Conservation (phyloP, 2,113 vertebrate species). For the Halichoerus grypus region DNA sequence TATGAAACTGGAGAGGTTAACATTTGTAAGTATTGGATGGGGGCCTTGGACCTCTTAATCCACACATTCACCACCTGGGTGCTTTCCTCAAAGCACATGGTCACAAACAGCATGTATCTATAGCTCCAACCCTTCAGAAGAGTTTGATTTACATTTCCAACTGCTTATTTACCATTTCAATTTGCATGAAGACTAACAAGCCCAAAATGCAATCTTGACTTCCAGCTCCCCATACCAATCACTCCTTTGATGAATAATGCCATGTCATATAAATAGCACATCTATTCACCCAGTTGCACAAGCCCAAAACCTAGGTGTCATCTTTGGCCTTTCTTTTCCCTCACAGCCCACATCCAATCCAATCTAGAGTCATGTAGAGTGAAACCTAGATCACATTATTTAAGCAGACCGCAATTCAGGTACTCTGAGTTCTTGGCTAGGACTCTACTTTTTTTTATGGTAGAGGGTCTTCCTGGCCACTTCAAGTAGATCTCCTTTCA, state of each 20-base stretch:
- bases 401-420: neutral
- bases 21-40: rapidly evolving
- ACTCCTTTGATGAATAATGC: neutral
- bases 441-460: neutral
- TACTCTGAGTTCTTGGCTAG: neutral
- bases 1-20: neutral
- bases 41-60: neutral
- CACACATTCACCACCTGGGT: rapidly evolving
- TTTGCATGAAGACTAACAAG: neutral
- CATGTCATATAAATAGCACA: neutral
- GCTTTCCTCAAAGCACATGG: neutral
- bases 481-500: neutral
- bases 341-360: neutral
- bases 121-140: neutral
- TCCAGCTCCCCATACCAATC: neutral
- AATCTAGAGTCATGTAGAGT: neutral
- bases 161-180: neutral
- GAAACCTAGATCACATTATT: neutral
- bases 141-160: neutral
- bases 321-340: neutral
- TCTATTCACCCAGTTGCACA: neutral
- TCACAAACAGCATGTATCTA: neutral
- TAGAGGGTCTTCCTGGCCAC: neutral
- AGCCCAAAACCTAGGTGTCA: neutral
- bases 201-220: neutral